A percentile compares a stretch with the other conserved stretches of the same genome.
Conservation (phyloP, 2,113 vertebrate genomes). For the Catharus fuscescens region DNA sequence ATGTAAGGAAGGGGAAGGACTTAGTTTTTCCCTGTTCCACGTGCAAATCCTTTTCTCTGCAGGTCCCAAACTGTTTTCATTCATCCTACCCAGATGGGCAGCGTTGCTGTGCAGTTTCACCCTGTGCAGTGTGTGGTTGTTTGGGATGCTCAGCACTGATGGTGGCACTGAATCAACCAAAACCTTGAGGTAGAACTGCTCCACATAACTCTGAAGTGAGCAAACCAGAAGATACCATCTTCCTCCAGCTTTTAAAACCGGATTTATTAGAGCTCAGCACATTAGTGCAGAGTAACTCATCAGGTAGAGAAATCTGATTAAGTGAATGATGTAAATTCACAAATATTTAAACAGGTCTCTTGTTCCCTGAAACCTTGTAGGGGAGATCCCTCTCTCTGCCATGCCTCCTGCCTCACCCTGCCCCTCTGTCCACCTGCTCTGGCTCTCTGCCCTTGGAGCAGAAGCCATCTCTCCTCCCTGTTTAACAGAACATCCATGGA, state of each 20-base stretch:
- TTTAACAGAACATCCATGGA: not conserved
- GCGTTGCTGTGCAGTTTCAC: not conserved
- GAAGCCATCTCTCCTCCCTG: not conserved
- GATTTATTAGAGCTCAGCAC: not conserved
- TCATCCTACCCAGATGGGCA: not conserved
- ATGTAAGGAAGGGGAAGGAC: not conserved
- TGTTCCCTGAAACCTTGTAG: not conserved
- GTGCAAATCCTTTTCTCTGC: not conserved
- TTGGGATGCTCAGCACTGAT: not conserved
- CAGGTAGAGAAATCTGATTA: not conserved
- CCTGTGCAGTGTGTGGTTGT: fast-evolving
- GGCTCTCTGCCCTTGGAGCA: not conserved
- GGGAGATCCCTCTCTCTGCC: not conserved
- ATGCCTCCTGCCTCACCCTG: not conserved
- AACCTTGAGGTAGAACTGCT: not conserved
- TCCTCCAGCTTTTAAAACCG: not conserved
- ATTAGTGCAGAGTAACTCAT: not conserved
- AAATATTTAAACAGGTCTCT: not conserved
- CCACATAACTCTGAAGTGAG: not conserved
- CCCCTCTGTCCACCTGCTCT: not conserved
- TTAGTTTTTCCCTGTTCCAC: not conserved
- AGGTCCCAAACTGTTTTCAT: not conserved
- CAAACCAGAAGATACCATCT: not conserved
- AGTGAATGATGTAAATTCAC: not conserved
- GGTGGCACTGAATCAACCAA: not conserved